phyloP scores from a whole-genome alignment of 2,113 vertebrate genomes.

The Phycodurus eques region DNA sequence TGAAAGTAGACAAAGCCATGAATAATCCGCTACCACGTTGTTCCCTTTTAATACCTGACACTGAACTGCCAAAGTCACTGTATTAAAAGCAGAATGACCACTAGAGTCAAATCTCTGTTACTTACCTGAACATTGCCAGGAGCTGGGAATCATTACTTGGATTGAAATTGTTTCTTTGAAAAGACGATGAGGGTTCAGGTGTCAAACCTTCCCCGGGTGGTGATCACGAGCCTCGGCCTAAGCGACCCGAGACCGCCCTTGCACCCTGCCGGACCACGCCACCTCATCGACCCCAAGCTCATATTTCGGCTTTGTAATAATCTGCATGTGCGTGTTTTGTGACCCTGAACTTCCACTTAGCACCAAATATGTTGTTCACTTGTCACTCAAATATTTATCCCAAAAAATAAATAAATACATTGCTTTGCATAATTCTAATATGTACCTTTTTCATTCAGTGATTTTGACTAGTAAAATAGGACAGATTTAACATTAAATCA shows the following conservation, averaged over 20 bases:
- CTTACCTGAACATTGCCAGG: too few relatives aligned
- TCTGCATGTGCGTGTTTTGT: conserved; percentile 1
- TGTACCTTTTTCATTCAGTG: too few relatives aligned
- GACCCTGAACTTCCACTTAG: not conserved
- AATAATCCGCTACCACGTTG: not conserved
- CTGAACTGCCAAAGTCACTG: not conserved
- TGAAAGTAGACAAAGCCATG: not conserved
- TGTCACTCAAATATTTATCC: not conserved
- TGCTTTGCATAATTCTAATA: not conserved
- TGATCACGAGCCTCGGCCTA: not conserved
- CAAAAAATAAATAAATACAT: not conserved
- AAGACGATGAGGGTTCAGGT: not conserved
- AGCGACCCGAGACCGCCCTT: conserved; percentile 6
- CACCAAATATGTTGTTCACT: not conserved
- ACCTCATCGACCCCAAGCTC: conserved; percentile 3
- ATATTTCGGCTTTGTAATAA: conserved; percentile 19
- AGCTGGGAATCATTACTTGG: too few relatives aligned
- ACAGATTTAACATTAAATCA: too few relatives aligned
- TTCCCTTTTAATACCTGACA: not conserved
- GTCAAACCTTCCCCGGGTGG: conserved; percentile 5
- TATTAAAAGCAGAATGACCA: not conserved
- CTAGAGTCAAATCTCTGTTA: too few relatives aligned
- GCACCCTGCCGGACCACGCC: conserved; percentile 9
- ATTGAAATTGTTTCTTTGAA: too few relatives aligned
- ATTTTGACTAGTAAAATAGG: not conserved